Conservation (phyloP, 2,797 vertebrate species). For the Atherinosoma microstoma region DNA sequence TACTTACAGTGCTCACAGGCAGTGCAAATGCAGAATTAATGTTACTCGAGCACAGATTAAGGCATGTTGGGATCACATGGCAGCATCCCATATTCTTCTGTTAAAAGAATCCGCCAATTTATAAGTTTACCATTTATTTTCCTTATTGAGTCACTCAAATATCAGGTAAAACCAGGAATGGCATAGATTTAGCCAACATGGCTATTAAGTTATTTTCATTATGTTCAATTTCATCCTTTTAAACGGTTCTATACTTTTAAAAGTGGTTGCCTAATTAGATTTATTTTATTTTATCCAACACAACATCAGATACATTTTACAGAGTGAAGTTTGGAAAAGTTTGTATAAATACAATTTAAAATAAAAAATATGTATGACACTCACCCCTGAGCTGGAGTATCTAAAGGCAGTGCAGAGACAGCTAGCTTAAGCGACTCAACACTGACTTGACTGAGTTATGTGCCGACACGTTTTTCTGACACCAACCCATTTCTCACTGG, state of each 20-base stretch:
- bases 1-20: not conserved
- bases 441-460: not conserved
- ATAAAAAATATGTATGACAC: not conserved
- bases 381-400: not conserved
- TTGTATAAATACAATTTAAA: not conserved
- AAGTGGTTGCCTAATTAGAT: not conserved
- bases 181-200: not conserved
- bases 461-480: not conserved
- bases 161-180: not conserved
- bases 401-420: too few species aligned
- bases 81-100: not conserved
- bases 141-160: not conserved
- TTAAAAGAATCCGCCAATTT: not conserved
- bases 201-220: not conserved
- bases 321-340: not conserved
- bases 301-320: not conserved
- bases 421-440: not conserved
- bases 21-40: constrained; percentile 14
- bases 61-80: not conserved
- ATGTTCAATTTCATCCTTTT: not conserved
- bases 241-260: not conserved
- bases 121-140: constrained; percentile 12
- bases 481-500: not conserved
- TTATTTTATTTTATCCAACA: not conserved
- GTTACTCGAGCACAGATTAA: constrained; percentile 1